Evolutionary conservation across 2,888 invertebrate species (phyloP), one percentile per base, ranked within the genome.

Genomic region (Eulithis testata): DNA sequence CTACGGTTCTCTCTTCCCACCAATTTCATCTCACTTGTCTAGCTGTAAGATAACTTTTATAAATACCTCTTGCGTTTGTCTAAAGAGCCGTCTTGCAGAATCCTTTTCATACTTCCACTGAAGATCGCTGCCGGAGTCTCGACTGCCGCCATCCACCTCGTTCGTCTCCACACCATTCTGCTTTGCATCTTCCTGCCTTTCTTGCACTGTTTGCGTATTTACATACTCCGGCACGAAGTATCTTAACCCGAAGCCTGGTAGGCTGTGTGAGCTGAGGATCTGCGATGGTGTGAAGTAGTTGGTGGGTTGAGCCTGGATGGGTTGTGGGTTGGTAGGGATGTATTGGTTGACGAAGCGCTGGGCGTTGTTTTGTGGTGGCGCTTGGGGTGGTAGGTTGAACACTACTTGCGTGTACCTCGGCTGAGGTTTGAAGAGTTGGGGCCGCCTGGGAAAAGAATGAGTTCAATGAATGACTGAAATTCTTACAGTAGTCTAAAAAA

Each of bases 61-160:
- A 4, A 21, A 14, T 72, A 90, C 91, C 82, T 89, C 88, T 76
- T 77, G 76, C 61, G 86, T 81, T 68, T 80, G 83, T 73, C 88
- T 86, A 12, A 80, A 76, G 56, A 74, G 76, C 67, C 89, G 83
- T 69, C 81, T 86, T 31, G 86, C 75, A 1, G 82, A 71, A 61
- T 91, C 89, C 72, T 93, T 93, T 72, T 93, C 92, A 70, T 84
- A 84, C 66, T 88, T 85, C 92, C 91, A 93, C 68, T 87, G 85
- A 58, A 83, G 67, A 54, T 93, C 92, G 68, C 81, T 86, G 4
- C 80, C 76, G 0, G 87, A 81, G 11, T 89, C 88, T 37, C 68
- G 71, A 50, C 72, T 81, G 3, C 69, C 70, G 54, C 64, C 83
- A 58, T 75, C 80, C 5, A 88, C 74, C n/a, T 87, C 82, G 72